phyloP scores from a whole-genome alignment of 2,113 vertebrate species.

The Hucho hucho region DNA sequence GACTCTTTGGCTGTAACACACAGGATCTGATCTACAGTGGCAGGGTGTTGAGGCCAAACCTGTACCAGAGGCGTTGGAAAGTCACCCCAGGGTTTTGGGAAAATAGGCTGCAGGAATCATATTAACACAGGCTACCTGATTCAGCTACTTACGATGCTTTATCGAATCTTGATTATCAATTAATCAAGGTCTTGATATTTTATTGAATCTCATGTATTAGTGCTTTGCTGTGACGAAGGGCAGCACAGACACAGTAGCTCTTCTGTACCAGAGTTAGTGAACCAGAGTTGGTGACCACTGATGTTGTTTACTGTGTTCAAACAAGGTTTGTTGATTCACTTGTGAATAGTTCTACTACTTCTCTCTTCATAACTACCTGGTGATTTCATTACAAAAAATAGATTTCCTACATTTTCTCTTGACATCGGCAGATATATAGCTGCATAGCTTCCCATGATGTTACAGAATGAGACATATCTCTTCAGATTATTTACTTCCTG shows the following conservation, averaged over 20 bases:
- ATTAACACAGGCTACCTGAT: no score
- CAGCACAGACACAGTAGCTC: background rate
- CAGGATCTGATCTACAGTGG: constrained; percentile 54
- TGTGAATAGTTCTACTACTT: no score
- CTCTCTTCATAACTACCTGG: no score
- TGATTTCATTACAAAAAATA: no score
- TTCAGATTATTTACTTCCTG: constrained; percentile 65
- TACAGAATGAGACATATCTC: constrained; percentile 43
- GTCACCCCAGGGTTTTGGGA: constrained; percentile 26
- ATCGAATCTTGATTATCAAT: no score
- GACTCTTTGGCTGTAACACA: constrained; percentile 55
- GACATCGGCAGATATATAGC: background rate
- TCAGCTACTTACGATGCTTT: no score
- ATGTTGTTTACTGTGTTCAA: background rate
- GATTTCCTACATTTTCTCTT: no score
- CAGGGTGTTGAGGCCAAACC: constrained; percentile 46
- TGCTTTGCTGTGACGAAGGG: background rate
- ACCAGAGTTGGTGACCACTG: background rate
- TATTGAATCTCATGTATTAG: background rate
- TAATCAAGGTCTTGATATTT: no score
- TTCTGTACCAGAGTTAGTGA: background rate
- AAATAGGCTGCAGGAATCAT: constrained; percentile 1
- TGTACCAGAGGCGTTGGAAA: constrained; percentile 37
- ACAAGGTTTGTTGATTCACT: background rate
- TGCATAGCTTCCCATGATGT: constrained; percentile 14